Base-by-base conservation (phyloP, 2,888 invertebrate species). In the Chamaedrilus cognettii region DNA sequence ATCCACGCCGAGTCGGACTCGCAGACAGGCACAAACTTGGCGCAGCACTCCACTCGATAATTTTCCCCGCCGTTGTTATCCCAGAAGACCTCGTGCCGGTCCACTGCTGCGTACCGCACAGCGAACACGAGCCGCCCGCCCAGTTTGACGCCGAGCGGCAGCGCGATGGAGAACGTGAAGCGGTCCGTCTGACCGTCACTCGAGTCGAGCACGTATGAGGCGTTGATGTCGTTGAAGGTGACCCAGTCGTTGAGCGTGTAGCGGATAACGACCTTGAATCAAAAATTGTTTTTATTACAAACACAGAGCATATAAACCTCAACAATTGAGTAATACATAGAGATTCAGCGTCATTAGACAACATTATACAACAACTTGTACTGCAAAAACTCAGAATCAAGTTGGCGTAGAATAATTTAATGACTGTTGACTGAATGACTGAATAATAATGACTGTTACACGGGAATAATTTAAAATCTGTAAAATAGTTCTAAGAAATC, bases 151-250 rank as follows among this genome's bases (percentile, higher is more conserved):
- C 74, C 75, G 1, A 74, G 59, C 4, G 82, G 82, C 19, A 82
- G 75, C 26, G 75, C 77, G 57, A 84, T 76, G 33, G 89, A 79
- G 77, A 86, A 96, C 52, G 90, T 88, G 84, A 96, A 96, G 76
- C 91, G 90, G 82, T 96, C 96, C 50, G 94, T 94, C 78, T 92
- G 92, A 0, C 95, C 95, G 79, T 96, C 96, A 84, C 94, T 93
- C 81, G 85, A 95, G 78, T 78, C 78, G 56, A 76, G 75, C 26
- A 93, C 90, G 82, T 96, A 96, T 35, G 87, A 89, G 7, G 92
- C 91, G 77, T 90, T 90, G 63, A 94, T 86, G 82, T 96, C 96
- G 51, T 90, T 89, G 84, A 88, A 92, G 62, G 90, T 92, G 75
- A 88, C 88, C 96, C 96, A 97, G 70, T 88, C 88, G 83, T 96